Evolutionary conservation across 2,888 invertebrate genomes (phyloP).

Genomic region (Rapana venosa): DNA sequence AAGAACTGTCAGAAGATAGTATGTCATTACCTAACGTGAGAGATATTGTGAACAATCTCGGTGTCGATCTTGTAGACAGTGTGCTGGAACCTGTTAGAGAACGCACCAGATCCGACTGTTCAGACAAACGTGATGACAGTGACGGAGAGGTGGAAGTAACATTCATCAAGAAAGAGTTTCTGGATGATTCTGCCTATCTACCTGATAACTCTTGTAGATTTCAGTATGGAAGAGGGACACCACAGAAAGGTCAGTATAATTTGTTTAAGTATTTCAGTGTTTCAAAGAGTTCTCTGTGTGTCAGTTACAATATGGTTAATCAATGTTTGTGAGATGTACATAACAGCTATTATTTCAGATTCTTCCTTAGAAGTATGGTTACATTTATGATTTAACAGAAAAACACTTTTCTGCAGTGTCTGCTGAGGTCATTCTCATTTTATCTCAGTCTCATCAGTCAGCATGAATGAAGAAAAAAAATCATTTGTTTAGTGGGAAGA

Average conservation of each 20-base stretch:
- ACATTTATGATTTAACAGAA: neutral
- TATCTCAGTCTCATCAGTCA: no score
- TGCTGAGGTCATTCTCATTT: no score
- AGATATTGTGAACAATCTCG: constrained; percentile 24
- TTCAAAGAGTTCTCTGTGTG: neutral
- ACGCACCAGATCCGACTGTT: constrained; percentile 26
- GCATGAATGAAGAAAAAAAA: no score
- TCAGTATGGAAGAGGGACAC: constrained; percentile 8
- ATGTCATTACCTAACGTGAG: constrained; percentile 22
- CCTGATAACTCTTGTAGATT: constrained; percentile 21
- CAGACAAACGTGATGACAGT: constrained; percentile 42
- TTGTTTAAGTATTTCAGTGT: no score
- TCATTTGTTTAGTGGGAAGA: no score
- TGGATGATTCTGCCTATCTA: constrained; percentile 38
- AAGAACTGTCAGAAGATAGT: neutral
- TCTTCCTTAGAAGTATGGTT: neutral
- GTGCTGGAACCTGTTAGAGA: constrained; percentile 31
- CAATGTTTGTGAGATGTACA: neutral
- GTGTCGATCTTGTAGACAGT: constrained; percentile 34
- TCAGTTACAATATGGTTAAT: neutral
- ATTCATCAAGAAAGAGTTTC: constrained; percentile 54
- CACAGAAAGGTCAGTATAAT: constrained; percentile 26
- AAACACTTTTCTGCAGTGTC: neutral
- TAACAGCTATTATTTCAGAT: neutral
- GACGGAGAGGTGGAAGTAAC: constrained; percentile 52